Evolutionary conservation across 1,140 invertebrate species (phyloP), one percentile per base, ranked within the genome.

Genomic region (Catajapyx aquilonaris): DNA sequence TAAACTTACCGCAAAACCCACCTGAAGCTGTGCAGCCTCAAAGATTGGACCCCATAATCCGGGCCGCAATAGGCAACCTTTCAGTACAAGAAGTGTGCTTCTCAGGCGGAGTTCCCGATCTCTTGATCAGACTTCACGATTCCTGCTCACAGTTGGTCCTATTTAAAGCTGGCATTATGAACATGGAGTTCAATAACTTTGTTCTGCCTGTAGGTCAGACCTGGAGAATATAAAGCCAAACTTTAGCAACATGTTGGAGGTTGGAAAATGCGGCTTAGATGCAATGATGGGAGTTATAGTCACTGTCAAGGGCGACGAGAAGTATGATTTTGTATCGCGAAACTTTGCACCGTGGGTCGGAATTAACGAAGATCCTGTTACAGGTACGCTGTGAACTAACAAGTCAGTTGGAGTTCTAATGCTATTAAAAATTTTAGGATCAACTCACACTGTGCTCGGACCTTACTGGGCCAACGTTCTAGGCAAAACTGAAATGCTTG

Each of bases 261-360:
- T 22, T 16, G 31, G 39, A 5, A n/a, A n/a, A n/a, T n/a, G n/a
- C n/a, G 28, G 15, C 4, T 20, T n/a, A 7, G 41, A 36, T 1
- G 7, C 16, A 11, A 39, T 50, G 2, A 43, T 40, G 35, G 47
- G 49, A 5, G 41, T 50, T n/a, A 48, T 50, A 16, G 30, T 46
- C 7, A 50, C 49, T 2, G 15, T 48, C 10, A 15, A 40, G 5
- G 38, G 30, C 4, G 31, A 32, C 3, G 36, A 30, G 5, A 28
- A 28, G 7, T 59, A 53, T 39, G 47, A 71, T 43, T 71, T 67
- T 44, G 41, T 64, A 2, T 66, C 62, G 7, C 49, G 67, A 34
- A 68, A 63, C 44, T 70, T 71, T 47, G 59, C 63, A 7, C 67
- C 68, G 1, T 71, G 65, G 65, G 47, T 52, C 45, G 68, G 68